These are phyloP conservation scores for Megalops atlanticus DNA, from an alignment of 2,113 vertebrate species.

Conservation along the genomic window DNA sequence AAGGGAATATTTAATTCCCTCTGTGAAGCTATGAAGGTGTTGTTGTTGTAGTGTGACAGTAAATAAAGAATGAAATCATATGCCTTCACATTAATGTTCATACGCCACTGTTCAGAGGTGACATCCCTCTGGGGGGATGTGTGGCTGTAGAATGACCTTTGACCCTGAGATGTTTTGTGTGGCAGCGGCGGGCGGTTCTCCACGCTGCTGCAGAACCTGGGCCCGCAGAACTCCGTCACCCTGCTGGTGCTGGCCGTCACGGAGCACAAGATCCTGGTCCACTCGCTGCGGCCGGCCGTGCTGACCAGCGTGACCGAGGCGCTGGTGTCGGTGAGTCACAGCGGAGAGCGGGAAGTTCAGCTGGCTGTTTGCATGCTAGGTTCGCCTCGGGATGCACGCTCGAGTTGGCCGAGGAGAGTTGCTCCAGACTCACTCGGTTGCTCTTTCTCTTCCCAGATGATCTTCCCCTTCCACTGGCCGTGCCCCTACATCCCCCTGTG, in stretches of 20 bases:
- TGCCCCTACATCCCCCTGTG: conserved; percentile 97
- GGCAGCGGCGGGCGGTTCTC: conserved; percentile 91
- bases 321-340: conserved; percentile 88
- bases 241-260: conserved; percentile 94
- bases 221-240: conserved; percentile 91
- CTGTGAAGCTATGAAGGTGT: not conserved
- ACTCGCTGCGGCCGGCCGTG: conserved; percentile 93
- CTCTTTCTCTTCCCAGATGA: conserved; percentile 81
- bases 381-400: not conserved
- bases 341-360: not conserved
- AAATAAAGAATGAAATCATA: not conserved
- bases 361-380: not conserved
- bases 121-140: too few species aligned
- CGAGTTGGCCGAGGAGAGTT: not conserved
- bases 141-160: not conserved
- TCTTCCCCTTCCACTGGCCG: conserved; percentile 98
- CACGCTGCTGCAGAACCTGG: conserved; percentile 91
- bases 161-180: not conserved
- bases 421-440: not conserved
- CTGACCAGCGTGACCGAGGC: conserved; percentile 97
- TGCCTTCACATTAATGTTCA: too few species aligned
- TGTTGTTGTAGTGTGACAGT: too few species aligned
- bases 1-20: too few species aligned
- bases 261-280: conserved; percentile 97
- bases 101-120: too few species aligned